Conservation (phyloP, 1,140 invertebrate species). For the Zaprionus gabonicus region DNA sequence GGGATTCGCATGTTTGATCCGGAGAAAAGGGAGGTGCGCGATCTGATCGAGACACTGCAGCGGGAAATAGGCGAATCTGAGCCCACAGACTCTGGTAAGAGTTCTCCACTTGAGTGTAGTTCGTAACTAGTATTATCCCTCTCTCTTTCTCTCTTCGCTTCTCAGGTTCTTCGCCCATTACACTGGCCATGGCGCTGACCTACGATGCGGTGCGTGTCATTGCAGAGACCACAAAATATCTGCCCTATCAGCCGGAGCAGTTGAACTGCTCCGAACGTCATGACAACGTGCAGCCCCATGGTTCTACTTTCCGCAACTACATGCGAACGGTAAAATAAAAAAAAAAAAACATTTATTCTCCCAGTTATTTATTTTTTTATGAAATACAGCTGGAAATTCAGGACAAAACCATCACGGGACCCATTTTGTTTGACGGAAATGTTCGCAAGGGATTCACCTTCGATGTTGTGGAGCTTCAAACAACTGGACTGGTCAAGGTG, state of each 20-base stretch:
- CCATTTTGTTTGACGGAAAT: conserved; percentile 93
- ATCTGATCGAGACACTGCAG: conserved; percentile 62
- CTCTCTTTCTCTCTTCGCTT: not conserved
- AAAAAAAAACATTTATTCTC: not conserved
- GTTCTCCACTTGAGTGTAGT: no score
- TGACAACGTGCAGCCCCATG: conserved; percentile 84
- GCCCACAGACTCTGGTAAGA: conserved; percentile 49
- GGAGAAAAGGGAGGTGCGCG: conserved; percentile 66
- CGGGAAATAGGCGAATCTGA: conserved; percentile 63
- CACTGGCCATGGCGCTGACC: conserved; percentile 89
- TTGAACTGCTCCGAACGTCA: conserved; percentile 85
- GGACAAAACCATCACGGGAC: conserved; percentile 89
- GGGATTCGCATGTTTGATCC: conserved; percentile 90
- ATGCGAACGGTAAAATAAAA: conserved; percentile 85
- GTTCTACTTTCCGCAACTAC: conserved; percentile 93
- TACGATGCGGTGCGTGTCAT: conserved; percentile 92
- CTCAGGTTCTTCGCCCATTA: conserved; percentile 82
- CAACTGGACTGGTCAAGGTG: conserved; percentile 88
- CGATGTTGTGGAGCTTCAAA: conserved; percentile 90
- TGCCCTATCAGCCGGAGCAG: conserved; percentile 67
- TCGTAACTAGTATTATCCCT: not conserved
- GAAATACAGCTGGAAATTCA: conserved; percentile 58
- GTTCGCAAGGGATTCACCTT: conserved; percentile 91
- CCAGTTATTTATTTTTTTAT: not conserved
- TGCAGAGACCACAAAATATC: conserved; percentile 84